Evolutionary conservation across 2,113 vertebrate genomes (phyloP).

Genomic region (Ibidorhyncha struthersii): DNA sequence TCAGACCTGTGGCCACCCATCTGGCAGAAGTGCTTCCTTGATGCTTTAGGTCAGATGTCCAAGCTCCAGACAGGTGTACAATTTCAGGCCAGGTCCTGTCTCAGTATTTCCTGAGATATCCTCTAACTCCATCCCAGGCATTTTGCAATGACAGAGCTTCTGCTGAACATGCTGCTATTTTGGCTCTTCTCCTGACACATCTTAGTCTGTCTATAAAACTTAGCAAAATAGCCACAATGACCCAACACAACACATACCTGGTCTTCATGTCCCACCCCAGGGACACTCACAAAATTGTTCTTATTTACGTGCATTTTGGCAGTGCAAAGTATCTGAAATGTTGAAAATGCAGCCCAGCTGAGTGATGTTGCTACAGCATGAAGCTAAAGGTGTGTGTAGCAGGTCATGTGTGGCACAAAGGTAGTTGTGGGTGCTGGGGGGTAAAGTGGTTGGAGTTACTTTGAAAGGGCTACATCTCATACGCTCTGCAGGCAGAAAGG

Average conservation of each 20-base stretch:
- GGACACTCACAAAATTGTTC: neutral
- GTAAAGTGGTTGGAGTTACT: neutral
- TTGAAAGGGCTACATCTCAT: neutral
- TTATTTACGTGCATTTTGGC: neutral
- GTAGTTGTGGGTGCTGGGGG: rapidly evolving
- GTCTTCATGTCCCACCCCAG: neutral
- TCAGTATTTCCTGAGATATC: neutral
- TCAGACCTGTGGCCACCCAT: neutral
- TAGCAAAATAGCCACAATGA: neutral
- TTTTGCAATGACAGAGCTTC: neutral
- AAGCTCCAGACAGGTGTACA: neutral
- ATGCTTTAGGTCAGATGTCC: neutral
- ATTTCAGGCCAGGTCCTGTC: neutral
- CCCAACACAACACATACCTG: neutral
- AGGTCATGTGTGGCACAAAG: neutral
- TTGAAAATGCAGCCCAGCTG: neutral
- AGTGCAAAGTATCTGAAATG: neutral
- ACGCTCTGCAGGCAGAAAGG: neutral
- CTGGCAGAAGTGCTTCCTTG: neutral
- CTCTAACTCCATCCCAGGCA: neutral
- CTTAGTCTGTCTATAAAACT: neutral
- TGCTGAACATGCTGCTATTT: neutral
- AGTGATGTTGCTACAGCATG: neutral
- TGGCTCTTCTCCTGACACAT: neutral
- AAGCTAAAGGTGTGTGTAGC: neutral